Evolutionary conservation across 2,888 invertebrate species (phyloP), one percentile per base, ranked within the genome.

Genomic region (Phorcus lineatus): DNA sequence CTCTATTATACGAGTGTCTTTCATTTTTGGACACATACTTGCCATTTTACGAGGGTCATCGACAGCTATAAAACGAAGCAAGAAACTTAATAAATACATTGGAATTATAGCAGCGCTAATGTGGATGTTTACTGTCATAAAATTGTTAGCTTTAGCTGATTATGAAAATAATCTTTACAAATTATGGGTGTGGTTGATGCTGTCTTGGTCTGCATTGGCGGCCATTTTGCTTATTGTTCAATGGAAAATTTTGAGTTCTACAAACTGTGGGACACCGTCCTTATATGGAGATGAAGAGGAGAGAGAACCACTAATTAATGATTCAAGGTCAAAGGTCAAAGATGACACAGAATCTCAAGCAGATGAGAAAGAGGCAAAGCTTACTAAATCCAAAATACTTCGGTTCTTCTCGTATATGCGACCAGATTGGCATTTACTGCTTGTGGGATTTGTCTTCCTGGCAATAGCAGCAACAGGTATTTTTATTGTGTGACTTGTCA

Each of bases 71-170:
- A 19, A 28, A 16, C 80, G 88, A 52, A 80, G 87, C 19, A 83
- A 84, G 57, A 83, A 78, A 7, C 52, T 76, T 4, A 79, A 62
- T 17, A 52, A 67, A 31, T 28, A 82, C 7, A 66, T 83, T 28
- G 70, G 83, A 22, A 24, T 79, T 36, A 24, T 86, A 0, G 57
- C 80, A 57, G 75, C 81, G 4, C 11, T 81, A 9, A 79, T 85
- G 52, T 86, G 84, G 55, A 85, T 87, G 77, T 88, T 84, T 82
- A 84, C 84, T 22, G 81, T 88, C 31, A 78, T 86, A 9, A 90
- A 89, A 83, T 83, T 89, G 40, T 77, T 90, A 7, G 81, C 85
- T 0, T 80, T 86, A 57, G 85, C 89, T 13, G 90, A 90, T 74
- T 16, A 79, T 36, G 19, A 74, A 3, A 22, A n/a, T 11, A 67